A percentile compares a stretch with the other conserved stretches of the same genome.
Evolutionary conservation across 2,797 vertebrate species (phyloP).

Genomic region (Oreochromis grahami): DNA sequence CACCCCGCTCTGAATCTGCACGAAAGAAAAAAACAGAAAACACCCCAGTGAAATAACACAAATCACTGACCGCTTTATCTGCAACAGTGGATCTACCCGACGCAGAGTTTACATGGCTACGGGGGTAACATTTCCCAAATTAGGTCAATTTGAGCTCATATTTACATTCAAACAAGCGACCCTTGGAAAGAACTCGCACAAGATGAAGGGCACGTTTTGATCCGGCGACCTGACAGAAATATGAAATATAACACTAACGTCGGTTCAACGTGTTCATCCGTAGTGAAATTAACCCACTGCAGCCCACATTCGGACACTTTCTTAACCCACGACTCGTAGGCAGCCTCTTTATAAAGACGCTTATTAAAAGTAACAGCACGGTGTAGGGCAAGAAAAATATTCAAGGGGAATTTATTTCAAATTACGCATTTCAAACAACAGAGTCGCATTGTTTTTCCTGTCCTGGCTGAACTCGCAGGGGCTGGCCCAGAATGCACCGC

Average conservation of each 20-base stretch:
- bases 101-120: not conserved
- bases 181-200: not conserved
- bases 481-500: conserved; percentile 62
- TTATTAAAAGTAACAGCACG: not conserved
- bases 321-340: not conserved
- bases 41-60: not conserved
- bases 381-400: conserved; percentile 15
- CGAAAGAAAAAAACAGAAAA: not conserved
- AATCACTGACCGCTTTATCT: not conserved
- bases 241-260: not conserved
- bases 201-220: not conserved
- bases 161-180: not conserved
- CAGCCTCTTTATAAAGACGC: not conserved
- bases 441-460: conserved; percentile 47
- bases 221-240: not conserved
- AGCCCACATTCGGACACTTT: not conserved
- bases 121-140: not conserved
- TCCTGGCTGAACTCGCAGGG: conserved; percentile 31
- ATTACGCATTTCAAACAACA: conserved; percentile 48
- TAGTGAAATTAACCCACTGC: not conserved
- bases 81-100: not conserved
- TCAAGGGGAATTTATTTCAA: conserved; percentile 39
- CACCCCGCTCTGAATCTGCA: not conserved
- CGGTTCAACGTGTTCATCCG: not conserved
- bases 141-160: not conserved